Evolutionary conservation across 2,113 vertebrate genomes (phyloP).

Genomic region (Mystacornis crossleyi): DNA sequence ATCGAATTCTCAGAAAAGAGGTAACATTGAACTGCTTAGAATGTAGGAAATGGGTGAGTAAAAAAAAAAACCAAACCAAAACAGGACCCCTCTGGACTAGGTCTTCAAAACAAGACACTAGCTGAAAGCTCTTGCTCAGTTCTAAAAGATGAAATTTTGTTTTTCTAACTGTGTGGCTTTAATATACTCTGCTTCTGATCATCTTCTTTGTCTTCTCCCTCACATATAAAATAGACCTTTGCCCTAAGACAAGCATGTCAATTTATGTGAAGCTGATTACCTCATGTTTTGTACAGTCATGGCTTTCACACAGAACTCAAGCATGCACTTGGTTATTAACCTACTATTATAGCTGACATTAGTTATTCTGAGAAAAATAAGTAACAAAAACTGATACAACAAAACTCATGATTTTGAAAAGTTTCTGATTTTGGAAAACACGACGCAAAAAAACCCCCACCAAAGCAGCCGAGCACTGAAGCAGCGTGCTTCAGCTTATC

Average conservation of each 20-base stretch:
- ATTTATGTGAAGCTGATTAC: background rate
- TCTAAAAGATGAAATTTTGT: background rate
- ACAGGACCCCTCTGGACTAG: background rate
- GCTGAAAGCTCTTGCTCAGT: background rate
- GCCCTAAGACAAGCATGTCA: background rate
- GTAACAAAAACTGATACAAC: background rate
- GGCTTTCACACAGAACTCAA: background rate
- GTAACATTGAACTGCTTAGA: background rate
- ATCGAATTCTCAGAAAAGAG: background rate
- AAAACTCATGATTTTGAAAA: background rate
- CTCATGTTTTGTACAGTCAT: background rate
- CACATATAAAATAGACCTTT: background rate
- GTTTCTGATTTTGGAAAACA: background rate
- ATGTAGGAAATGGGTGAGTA: background rate
- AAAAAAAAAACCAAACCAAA: background rate
- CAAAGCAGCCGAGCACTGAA: background rate
- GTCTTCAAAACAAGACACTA: background rate
- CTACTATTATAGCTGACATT: background rate
- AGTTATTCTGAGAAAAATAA: background rate
- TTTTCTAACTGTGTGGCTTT: background rate
- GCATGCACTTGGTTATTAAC: background rate
- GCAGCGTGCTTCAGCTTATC: background rate
- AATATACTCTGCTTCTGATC: background rate
- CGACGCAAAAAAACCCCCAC: background rate
- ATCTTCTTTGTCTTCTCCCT: background rate